A percentile compares a stretch with the other conserved stretches of the same genome.
Evolutionary conservation across 2,888 invertebrate species (phyloP).

Genomic region (Cryptocephalus primarius): DNA sequence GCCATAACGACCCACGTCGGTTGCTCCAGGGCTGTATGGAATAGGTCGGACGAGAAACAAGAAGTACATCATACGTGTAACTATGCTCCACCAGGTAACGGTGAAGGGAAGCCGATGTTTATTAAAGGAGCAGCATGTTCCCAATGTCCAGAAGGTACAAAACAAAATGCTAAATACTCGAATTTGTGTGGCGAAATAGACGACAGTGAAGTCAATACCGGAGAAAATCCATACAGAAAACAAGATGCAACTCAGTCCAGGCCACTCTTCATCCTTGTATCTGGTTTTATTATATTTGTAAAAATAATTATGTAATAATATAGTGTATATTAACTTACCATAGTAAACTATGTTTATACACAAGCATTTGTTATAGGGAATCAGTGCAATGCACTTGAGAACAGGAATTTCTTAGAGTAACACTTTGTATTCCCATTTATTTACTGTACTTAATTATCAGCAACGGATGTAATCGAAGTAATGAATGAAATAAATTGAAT

Average conservation of each 20-base stretch:
- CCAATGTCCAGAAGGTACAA: slow-evolving; percentile 28
- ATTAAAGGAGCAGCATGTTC: slow-evolving; percentile 4
- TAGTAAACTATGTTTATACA: no score
- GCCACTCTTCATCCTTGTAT: no score
- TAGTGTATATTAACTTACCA: no score
- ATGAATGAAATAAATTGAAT: no score
- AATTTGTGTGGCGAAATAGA: slow-evolving; percentile 9
- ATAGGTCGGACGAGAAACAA: neutral
- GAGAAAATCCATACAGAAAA: neutral
- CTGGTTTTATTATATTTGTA: no score
- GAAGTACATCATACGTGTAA: slow-evolving; percentile 7
- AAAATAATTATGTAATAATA: no score
- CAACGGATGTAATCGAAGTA: no score
- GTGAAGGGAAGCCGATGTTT: slow-evolving; percentile 1
- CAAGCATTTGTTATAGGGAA: no score
- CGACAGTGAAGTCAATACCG: neutral
- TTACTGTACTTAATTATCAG: no score
- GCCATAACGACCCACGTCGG: slow-evolving; percentile 12
- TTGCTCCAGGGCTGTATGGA: slow-evolving; percentile 5
- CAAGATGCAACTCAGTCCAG: neutral
- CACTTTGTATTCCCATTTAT: no score
- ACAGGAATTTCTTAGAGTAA: no score
- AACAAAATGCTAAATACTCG: slow-evolving; percentile 2
- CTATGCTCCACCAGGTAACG: slow-evolving; percentile 7
- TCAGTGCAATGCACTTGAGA: no score